These are phyloP conservation scores for Ganaspis sp. DNA, from an alignment of 1,140 invertebrate genomes.

Conservation along the genomic window DNA sequence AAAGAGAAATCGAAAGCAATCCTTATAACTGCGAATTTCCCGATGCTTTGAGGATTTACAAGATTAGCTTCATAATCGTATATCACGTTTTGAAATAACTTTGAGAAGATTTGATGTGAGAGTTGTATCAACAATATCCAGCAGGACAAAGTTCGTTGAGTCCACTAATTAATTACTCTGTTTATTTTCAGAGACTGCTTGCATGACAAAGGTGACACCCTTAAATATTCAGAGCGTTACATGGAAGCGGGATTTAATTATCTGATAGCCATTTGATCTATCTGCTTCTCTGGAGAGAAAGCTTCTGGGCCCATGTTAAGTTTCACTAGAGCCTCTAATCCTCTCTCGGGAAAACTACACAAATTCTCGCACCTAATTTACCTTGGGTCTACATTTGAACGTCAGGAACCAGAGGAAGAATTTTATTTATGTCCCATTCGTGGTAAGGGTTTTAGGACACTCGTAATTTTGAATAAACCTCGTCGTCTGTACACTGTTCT, in stretches of 20 bases:
- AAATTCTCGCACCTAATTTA: slow-evolving; percentile 14
- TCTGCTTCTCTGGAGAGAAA: slow-evolving; percentile 47
- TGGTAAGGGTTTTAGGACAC: neutral
- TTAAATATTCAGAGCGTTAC: slow-evolving; percentile 61
- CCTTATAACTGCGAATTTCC: neutral
- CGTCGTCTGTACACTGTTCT: neutral
- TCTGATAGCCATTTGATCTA: slow-evolving; percentile 63
- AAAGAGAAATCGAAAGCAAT: neutral
- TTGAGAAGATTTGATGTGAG: neutral
- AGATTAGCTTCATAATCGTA: neutral
- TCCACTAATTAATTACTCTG: slow-evolving; percentile 51
- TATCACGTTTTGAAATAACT: neutral
- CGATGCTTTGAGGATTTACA: neutral
- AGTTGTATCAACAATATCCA: neutral
- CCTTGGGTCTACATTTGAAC: neutral
- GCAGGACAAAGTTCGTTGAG: slow-evolving; percentile 13
- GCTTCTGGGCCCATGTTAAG: slow-evolving; percentile 35
- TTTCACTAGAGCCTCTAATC: neutral
- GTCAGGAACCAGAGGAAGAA: neutral
- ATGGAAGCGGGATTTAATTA: slow-evolving; percentile 62
- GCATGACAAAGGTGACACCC: slow-evolving; percentile 42
- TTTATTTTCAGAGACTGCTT: slow-evolving; percentile 48
- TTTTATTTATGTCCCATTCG: slow-evolving; percentile 1
- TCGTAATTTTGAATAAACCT: slow-evolving; percentile 23
- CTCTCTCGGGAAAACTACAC: slow-evolving; percentile 13